phyloP scores from a whole-genome alignment of 2,113 vertebrate species.

The Etia nguti region DNA sequence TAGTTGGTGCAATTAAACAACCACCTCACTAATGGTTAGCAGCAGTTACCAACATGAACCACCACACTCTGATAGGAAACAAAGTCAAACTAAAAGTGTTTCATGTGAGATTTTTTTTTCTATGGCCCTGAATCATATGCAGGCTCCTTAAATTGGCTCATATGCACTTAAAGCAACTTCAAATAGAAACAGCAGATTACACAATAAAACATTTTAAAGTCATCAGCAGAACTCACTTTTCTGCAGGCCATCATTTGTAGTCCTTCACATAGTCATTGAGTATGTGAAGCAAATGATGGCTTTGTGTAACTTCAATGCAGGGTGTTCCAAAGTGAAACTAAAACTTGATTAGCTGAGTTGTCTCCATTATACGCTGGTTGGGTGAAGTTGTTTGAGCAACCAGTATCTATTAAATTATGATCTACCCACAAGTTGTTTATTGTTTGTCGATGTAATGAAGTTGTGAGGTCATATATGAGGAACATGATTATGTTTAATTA shows the following conservation, averaged over 20 bases:
- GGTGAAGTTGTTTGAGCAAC: not conserved
- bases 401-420: not conserved
- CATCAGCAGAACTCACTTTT: not conserved
- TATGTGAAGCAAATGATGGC: not conserved
- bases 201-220: not conserved
- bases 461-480: not conserved
- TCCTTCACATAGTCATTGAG: not conserved
- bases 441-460: rapidly evolving
- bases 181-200: not conserved
- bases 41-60: not conserved
- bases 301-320: not conserved
- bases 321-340: not conserved
- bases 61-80: rapidly evolving
- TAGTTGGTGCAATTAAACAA: not conserved
- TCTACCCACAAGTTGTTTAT: not conserved
- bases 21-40: not conserved
- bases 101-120: rapidly evolving
- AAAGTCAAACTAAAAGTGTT: not conserved
- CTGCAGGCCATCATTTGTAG: not conserved
- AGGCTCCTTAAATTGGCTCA: not conserved
- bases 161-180: not conserved
- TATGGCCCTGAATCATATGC: not conserved
- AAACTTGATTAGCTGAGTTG: not conserved
- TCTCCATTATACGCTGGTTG: not conserved
- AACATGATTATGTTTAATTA: not conserved